Conservation (phyloP, 2,888 invertebrate genomes). For the Temnothorax rugatulus region DNA sequence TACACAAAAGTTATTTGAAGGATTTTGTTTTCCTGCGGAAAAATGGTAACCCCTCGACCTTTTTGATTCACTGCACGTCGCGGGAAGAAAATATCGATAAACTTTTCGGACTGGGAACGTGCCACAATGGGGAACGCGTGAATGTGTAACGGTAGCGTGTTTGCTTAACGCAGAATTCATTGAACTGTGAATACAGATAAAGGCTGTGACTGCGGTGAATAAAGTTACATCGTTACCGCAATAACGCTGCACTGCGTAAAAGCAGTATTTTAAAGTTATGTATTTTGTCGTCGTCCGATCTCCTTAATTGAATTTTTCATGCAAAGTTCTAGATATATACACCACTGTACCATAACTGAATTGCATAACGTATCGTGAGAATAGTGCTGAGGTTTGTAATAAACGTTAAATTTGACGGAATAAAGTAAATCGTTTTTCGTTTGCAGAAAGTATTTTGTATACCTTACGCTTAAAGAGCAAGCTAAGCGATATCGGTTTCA, state of each 20-base stretch:
- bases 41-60: constrained; percentile 15
- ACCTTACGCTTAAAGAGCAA: background rate
- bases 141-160: constrained; percentile 53
- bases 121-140: constrained; percentile 49
- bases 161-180: constrained; percentile 61
- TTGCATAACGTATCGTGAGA: background rate
- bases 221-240: constrained; percentile 42
- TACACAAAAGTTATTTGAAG: constrained; percentile 6
- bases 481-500: background rate
- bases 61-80: constrained; percentile 54
- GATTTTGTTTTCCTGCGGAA: background rate
- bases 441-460: background rate
- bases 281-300: background rate
- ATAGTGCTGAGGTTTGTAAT: background rate
- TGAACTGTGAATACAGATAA: constrained; percentile 57
- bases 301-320: constrained; percentile 38
- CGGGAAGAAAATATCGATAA: constrained; percentile 57
- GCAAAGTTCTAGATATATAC: background rate
- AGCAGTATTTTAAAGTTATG: constrained; percentile 12
- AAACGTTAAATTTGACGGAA: background rate
- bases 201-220: constrained; percentile 40
- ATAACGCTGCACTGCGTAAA: constrained; percentile 21
- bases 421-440: background rate
- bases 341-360: background rate
- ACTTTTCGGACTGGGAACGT: constrained; percentile 40